Evolutionary conservation across 2,113 vertebrate species (phyloP), one percentile per base, ranked within the genome.

Genomic region (Danionella cerebrum): DNA sequence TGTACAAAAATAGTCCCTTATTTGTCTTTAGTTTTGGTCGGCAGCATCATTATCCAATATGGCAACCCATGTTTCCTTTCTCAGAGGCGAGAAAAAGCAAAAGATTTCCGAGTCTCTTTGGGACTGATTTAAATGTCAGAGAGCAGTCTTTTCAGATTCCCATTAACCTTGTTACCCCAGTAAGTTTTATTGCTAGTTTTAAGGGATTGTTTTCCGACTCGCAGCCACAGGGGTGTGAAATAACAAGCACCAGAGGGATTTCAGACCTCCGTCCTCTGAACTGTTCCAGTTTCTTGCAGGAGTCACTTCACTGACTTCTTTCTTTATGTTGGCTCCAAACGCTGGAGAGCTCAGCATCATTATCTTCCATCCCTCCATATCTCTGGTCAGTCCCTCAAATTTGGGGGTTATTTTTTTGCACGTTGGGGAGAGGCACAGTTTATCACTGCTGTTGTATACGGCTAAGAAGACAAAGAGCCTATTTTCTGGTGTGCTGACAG

Each of bases 241-340:
- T 90, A 90, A 90, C 84, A 89, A 89, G 86, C 86, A 85, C 86
- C 83, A 82, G 84, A 78, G 86, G 86, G 87, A 87, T 84, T 88
- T 84, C 80, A 73, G 47, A 50, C 31, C 31, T 21, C 39, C 62
- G 39, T 33, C 31, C 47, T 48, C 31, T 67, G 63, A 62, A 70
- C 59, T 21, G 39, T n/a, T n/a, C 62, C 68, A 70, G 16, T 31
- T 24, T 82, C 86, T 82, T 81, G 71, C 77, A 72, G 10, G 41
- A 50, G 67, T 79, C 75, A 82, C 77, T 78, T 74, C 63, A 69
- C 72, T 78, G 63, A 73, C 69, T 54, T 58, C 44, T 80, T 74
- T 75, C 76, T 80, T 75, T 63, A 67, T 75, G 68, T 70, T 50
- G 65, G 41, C 52, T 68, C 64, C 64, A 71, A 71, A 80, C 71